phyloP scores from a whole-genome alignment of 2,113 vertebrate species.

The Gopherus evgoodei region DNA sequence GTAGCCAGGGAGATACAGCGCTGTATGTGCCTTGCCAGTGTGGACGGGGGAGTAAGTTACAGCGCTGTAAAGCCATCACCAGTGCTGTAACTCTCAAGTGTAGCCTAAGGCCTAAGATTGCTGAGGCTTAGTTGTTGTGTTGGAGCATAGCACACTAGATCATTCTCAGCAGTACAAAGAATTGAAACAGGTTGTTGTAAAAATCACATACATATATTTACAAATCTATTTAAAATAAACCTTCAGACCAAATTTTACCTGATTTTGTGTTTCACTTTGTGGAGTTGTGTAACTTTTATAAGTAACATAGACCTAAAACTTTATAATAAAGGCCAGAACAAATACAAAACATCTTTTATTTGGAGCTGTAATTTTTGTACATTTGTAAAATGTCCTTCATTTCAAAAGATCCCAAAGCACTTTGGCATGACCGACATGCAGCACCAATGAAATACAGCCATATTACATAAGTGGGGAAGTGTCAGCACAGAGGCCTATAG shows the following conservation, averaged over 20 bases:
- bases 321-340: not conserved
- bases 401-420: not conserved
- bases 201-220: fast-evolving
- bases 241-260: not conserved
- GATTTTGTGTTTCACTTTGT: not conserved
- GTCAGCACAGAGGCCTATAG: not conserved
- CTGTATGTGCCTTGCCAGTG: no score
- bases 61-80: no score
- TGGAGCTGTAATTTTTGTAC: not conserved
- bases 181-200: not conserved
- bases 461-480: not conserved
- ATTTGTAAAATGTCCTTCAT: not conserved
- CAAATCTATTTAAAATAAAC: not conserved
- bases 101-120: not conserved
- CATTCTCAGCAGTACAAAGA: not conserved
- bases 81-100: no score
- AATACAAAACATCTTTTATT: not conserved
- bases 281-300: not conserved
- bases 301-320: not conserved
- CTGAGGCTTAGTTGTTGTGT: not conserved
- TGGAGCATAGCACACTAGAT: not conserved
- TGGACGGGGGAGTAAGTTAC: no score
- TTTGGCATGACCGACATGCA: not conserved
- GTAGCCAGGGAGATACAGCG: no score
- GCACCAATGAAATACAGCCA: not conserved